Evolutionary conservation across 2,113 vertebrate species (phyloP).

Genomic region (Orientallactaga bullata): DNA sequence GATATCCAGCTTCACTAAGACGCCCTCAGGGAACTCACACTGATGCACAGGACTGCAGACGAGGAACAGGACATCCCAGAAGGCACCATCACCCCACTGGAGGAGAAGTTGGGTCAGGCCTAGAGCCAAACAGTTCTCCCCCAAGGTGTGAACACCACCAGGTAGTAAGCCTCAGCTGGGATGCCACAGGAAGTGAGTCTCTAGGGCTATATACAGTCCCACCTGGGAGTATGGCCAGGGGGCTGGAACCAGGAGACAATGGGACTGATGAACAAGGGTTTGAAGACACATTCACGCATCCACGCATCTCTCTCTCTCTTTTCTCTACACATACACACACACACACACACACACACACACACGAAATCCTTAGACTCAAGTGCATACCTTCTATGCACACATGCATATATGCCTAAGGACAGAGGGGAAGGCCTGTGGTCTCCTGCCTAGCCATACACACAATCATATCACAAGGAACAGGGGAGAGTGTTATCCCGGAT

Average conservation of each 20-base stretch:
- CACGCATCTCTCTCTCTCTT: too few relatives aligned
- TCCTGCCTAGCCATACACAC: background rate
- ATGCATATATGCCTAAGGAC: too few relatives aligned
- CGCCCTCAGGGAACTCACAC: background rate
- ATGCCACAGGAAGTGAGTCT: background rate
- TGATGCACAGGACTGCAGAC: background rate
- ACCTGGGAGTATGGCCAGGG: accelerated
- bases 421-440: background rate
- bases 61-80: too few relatives aligned
- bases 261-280: background rate
- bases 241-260: background rate
- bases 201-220: too few relatives aligned
- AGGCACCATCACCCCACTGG: background rate
- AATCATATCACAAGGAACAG: background rate
- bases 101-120: background rate
- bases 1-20: background rate
- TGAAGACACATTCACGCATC: background rate
- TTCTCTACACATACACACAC: accelerated
- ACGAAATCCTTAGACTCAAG: background rate
- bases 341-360: accelerated
- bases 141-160: background rate
- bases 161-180: background rate
- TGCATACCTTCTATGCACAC: background rate
- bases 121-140: accelerated
- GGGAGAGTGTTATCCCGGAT: background rate